These are phyloP conservation scores for Ursus arctos DNA, from an alignment of 2,113 vertebrate species.

Conservation along the genomic window DNA sequence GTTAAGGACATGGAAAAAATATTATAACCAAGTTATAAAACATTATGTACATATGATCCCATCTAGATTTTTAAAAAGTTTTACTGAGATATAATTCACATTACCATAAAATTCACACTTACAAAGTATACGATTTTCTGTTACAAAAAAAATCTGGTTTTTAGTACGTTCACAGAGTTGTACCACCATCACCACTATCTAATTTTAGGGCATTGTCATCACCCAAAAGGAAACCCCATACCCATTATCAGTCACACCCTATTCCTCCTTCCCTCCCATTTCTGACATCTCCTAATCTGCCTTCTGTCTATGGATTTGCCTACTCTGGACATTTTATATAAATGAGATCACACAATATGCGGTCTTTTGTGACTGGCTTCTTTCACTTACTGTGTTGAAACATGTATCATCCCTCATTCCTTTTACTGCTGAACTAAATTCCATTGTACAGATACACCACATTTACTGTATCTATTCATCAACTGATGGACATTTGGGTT, in stretches of 20 bases:
- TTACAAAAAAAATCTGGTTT: not conserved
- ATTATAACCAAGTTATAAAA: constrained; percentile 38
- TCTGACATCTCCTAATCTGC: not conserved
- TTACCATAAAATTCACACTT: constrained; percentile 45
- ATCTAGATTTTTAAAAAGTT: not conserved
- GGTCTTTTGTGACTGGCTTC: not conserved
- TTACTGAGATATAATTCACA: not conserved
- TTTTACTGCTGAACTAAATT: not conserved
- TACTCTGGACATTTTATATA: not conserved
- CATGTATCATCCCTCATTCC: not conserved
- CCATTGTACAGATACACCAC: not conserved
- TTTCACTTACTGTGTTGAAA: not conserved
- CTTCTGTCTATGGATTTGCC: not conserved
- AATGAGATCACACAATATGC: not conserved
- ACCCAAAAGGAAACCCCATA: not conserved
- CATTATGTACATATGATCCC: not conserved
- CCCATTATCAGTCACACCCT: not conserved
- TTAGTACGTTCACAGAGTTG: not conserved
- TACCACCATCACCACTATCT: constrained; percentile 32
- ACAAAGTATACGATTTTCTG: not conserved
- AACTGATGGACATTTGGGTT: not conserved
- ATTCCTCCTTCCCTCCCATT: not conserved
- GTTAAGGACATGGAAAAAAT: not conserved
- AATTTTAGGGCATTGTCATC: not conserved
- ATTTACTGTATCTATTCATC: not conserved